Evolutionary conservation across 2,797 vertebrate species (phyloP).

Genomic region (Enteromius trimaculatus): DNA sequence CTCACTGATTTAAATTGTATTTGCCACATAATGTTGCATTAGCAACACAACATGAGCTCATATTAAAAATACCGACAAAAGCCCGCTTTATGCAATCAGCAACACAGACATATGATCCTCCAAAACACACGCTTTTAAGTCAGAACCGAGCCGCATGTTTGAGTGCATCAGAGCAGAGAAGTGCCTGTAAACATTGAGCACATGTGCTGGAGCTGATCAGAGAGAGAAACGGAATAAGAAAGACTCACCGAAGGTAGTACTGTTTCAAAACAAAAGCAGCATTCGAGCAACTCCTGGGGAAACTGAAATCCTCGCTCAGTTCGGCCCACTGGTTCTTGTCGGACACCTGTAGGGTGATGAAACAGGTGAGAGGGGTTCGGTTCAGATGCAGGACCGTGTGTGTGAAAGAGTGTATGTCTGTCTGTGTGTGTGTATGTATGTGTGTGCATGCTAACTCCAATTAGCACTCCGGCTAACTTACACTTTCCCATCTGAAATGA

Average conservation of each 20-base stretch:
- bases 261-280: constrained; percentile 99
- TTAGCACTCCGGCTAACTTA: constrained; percentile 60
- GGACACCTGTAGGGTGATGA: constrained; percentile 87
- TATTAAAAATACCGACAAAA: neutral
- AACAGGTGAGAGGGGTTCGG: constrained; percentile 37
- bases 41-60: neutral
- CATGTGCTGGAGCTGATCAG: constrained; percentile 71
- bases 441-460: constrained; percentile 53
- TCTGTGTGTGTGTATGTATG: constrained; percentile 14
- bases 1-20: neutral
- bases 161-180: constrained; percentile 60
- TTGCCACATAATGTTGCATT: neutral
- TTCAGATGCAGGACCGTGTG: constrained; percentile 21
- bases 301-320: constrained; percentile 97
- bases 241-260: constrained; percentile 99
- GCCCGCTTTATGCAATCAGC: neutral
- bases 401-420: neutral
- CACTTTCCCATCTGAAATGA: neutral
- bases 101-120: neutral
- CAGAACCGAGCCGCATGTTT: constrained; percentile 16
- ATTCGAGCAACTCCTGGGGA: constrained; percentile 98
- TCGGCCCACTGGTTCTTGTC: constrained; percentile 99
- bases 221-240: constrained; percentile 49
- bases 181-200: constrained; percentile 79
- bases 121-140: neutral